These are phyloP conservation scores for Myripristis jacobus DNA, from an alignment of 2,797 vertebrate species.

Conservation along the genomic window DNA sequence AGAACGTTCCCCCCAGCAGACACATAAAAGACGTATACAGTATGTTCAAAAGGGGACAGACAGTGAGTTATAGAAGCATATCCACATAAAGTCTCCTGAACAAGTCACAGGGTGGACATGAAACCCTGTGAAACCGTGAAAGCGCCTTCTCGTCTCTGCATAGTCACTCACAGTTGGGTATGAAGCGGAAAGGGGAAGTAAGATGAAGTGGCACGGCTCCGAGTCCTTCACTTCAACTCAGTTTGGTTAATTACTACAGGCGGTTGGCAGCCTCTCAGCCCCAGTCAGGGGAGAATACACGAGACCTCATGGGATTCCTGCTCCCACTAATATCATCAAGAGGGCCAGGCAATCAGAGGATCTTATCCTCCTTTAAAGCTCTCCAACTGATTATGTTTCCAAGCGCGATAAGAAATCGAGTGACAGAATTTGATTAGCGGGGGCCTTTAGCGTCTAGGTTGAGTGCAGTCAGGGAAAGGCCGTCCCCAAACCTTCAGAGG, in stretches of 20 bases:
- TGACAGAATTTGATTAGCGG: constrained; percentile 68
- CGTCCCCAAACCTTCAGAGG: constrained; percentile 43
- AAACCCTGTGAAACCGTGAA: background rate
- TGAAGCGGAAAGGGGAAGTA: background rate
- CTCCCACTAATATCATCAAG: constrained; percentile 73
- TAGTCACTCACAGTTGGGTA: background rate
- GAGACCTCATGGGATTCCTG: constrained; percentile 43
- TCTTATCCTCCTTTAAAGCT: constrained; percentile 64
- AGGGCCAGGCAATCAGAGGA: constrained; percentile 63
- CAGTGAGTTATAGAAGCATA: background rate
- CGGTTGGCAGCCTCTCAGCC: constrained; percentile 39
- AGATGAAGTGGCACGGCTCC: constrained; percentile 26
- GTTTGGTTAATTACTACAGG: constrained; percentile 63
- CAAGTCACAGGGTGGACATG: background rate
- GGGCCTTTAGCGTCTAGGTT: constrained; percentile 43
- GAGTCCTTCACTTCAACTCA: constrained; percentile 19
- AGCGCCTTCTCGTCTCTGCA: background rate
- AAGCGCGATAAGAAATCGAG: constrained; percentile 62
- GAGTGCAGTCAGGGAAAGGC: constrained; percentile 40
- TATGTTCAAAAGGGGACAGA: background rate
- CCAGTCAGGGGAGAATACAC: constrained; percentile 29
- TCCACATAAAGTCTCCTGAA: background rate
- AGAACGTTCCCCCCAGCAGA: constrained; percentile 10
- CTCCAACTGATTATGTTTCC: constrained; percentile 68
- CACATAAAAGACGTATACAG: constrained; percentile 16